Evolutionary conservation across 2,888 invertebrate species (phyloP).

Genomic region (Thera britannica): DNA sequence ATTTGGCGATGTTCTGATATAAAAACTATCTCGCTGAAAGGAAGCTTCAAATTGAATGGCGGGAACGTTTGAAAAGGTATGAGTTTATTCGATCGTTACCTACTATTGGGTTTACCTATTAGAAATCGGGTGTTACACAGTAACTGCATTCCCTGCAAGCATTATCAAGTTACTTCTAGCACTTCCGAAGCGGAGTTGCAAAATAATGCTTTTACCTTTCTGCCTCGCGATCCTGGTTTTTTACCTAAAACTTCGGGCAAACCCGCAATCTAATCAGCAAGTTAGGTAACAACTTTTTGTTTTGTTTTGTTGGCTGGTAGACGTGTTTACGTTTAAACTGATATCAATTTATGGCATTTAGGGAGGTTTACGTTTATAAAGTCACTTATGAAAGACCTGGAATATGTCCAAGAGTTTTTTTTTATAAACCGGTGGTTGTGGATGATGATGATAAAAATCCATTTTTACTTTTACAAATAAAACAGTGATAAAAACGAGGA

Average conservation of each 20-base stretch:
- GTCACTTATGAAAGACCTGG: background rate
- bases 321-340: constrained; percentile 14
- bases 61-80: no score
- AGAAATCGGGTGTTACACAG: no score
- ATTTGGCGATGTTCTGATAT: no score
- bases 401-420: no score
- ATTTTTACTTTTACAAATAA: no score
- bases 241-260: constrained; percentile 29
- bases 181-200: constrained; percentile 61
- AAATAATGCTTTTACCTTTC: constrained; percentile 52
- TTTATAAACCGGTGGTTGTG: no score
- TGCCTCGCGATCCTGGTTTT: constrained; percentile 33
- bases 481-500: no score
- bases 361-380: background rate
- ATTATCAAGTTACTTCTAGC: constrained; percentile 78
- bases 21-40: no score
- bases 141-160: constrained; percentile 82
- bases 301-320: constrained; percentile 23
- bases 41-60: no score
- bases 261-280: constrained; percentile 26
- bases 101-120: no score
- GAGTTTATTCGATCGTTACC: no score
- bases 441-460: no score
- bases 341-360: background rate
- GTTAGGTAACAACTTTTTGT: constrained; percentile 26